Evolutionary conservation across 2,797 vertebrate genomes (phyloP), one percentile per base, ranked within the genome.

Genomic region (Pempheris klunzingeri): DNA sequence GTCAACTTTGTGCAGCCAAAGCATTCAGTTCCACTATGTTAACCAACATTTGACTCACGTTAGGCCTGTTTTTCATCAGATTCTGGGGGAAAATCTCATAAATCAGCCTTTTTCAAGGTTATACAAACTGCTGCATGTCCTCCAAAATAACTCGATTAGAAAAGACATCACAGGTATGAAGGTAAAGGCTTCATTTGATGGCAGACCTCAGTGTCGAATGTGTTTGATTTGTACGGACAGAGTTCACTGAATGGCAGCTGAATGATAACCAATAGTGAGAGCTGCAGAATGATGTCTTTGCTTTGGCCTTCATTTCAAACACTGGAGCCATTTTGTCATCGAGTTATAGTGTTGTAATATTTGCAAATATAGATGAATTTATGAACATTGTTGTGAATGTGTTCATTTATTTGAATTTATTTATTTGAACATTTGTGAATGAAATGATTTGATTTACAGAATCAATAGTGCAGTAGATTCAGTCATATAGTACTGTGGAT

Each of bases 71-170:
- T n/a, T 61, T 61, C 8, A 7, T 6, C 46, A 36, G 47, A 52
- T 11, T 36, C 38, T 32, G 53, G 50, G 53, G 50, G 50, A 63
- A 71, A 62, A 39, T 11, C 44, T 61, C 38, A 41, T 34, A 41
- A 61, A 69, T 65, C 44, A 52, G 44, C 63, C n/a, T 59, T 36
- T 50, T 74, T 64, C 39, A 36, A 70, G 50, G 26, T 36, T 24
- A 0, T 22, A 20, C 36, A 78, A 70, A 63, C 58, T 70, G 67
- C 66, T 67, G n/a, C n/a, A n/a, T n/a, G n/a, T n/a, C n/a, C 13
- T 43, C 8, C 13, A 24, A 58, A 34, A 20, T 49, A 36, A 64
- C 24, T 34, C 1, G 9, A 32, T 32, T n/a, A n/a, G 28, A 36
- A 47, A 8, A 18, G 39, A 41, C 38, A 1, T 4, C 34, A 58